phyloP scores from a whole-genome alignment of 2,113 vertebrate species.

The Columbina picui region DNA sequence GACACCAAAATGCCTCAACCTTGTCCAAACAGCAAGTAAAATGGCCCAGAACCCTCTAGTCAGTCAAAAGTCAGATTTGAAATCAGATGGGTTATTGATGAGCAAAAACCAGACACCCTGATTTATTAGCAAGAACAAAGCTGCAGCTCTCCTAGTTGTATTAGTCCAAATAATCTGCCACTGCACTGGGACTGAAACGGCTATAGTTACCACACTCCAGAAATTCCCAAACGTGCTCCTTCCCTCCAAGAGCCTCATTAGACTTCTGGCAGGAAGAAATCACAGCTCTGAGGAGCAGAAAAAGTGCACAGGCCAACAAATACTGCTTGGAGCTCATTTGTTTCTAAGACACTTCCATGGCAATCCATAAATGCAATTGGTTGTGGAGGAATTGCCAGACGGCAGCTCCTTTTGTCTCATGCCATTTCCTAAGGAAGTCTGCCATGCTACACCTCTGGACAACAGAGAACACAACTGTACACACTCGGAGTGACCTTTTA shows the following conservation, averaged over 20 bases:
- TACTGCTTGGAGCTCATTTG: rapidly evolving
- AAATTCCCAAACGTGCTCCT: not conserved
- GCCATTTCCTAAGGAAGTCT: not conserved
- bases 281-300: not conserved
- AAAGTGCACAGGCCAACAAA: not conserved
- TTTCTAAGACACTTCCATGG: not conserved
- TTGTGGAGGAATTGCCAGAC: not conserved
- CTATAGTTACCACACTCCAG: not conserved
- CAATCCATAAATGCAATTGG: not conserved
- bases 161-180: not conserved
- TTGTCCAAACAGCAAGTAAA: not conserved
- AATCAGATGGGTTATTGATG: not conserved
- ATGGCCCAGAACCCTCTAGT: not conserved
- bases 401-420: not conserved
- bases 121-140: not conserved
- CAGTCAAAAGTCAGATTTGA: not conserved
- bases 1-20: not conserved
- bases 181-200: not conserved
- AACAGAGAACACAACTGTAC: not conserved
- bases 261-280: not conserved
- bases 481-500: not conserved
- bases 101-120: not conserved
- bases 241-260: not conserved
- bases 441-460: not conserved
- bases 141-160: not conserved